Base-by-base conservation (phyloP, 1,140 invertebrate species). In the Zaprionus lachaisei region DNA sequence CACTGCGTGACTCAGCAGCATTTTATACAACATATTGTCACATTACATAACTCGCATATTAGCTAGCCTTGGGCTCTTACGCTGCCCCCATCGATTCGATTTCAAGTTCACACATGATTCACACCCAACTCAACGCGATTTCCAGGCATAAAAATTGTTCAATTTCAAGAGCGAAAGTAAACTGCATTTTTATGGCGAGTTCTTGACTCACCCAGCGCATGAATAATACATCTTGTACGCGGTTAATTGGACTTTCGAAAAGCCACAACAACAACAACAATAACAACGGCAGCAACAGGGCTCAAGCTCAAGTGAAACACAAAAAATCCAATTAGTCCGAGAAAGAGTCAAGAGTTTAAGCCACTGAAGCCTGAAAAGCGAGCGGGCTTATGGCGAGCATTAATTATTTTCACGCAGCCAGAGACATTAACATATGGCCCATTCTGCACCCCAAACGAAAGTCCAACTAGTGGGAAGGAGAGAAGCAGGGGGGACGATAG, bases 161-260 rank as follows among this genome's bases (percentile, higher is more conserved):
- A 51, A 34, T 64, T 28, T 22, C 37, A 64, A 17, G 28, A 72
- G 84, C 71, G 83, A 87, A 87, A 87, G 84, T 89, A 28, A 66
- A 24, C 22, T 34, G 47, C 22, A 51, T 37, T 54, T 58, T 31
- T 37, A 14, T 49, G 41, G 11, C 49, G 62, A 47, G 70, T 75
- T 89, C 84, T 89, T 58, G 69, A 54, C 38, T 38, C 60, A 49
- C 62, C 69, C 51, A 44, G 62, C 37, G 47, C 12, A 38, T 15
- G 31, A 14, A 49, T 37, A 55, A 20, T 44, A 41, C 56, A 55
- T 55, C 47, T 61, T 31, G 34, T 17, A 49, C 54, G 62, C 26
- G 22, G 34, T 76, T 87, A 87, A 87, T 84, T 81, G 75, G 75
- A 89, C 84, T 89, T 89, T 89, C 84, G 64, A 89, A 89, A 80